A percentile compares a stretch with the other conserved stretches of the same genome.
phyloP scores from a whole-genome alignment of 1,140 invertebrate genomes.

The Drosophila carrolli region DNA sequence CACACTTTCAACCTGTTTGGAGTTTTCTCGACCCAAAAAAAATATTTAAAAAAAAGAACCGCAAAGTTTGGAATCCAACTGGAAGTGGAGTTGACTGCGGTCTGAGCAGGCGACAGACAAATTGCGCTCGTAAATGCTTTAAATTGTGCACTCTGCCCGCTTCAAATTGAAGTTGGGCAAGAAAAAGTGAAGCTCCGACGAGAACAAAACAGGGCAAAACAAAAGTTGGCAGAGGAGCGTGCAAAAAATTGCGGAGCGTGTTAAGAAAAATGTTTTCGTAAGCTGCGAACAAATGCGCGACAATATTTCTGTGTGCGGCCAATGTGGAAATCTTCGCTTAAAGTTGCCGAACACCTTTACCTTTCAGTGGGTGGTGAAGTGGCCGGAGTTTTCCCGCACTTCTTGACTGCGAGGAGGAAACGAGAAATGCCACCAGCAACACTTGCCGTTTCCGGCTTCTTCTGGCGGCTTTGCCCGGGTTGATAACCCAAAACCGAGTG shows the following conservation, averaged over 20 bases:
- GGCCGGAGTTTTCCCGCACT: neutral
- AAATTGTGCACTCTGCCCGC: constrained; percentile 65
- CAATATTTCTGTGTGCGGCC: constrained; percentile 65
- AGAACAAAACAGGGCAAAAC: constrained; percentile 50
- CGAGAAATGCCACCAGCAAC: constrained; percentile 58
- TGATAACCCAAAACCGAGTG: constrained; percentile 74
- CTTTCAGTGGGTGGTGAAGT: constrained; percentile 29
- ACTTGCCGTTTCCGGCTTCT: constrained; percentile 24
- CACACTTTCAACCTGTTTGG: constrained; percentile 32
- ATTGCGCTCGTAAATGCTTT: constrained; percentile 80
- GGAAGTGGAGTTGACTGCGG: constrained; percentile 71
- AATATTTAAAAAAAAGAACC: neutral
- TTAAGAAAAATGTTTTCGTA: constrained; percentile 82
- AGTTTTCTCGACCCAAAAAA: constrained; percentile 7
- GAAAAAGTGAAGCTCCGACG: constrained; percentile 47
- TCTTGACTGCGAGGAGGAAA: constrained; percentile 50
- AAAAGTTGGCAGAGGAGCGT: constrained; percentile 68
- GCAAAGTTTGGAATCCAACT: constrained; percentile 46
- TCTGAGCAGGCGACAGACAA: constrained; percentile 66
- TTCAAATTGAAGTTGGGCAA: constrained; percentile 68
- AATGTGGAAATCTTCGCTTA: constrained; percentile 36
- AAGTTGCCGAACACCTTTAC: constrained; percentile 40
- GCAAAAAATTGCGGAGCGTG: constrained; percentile 78
- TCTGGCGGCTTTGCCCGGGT: constrained; percentile 45
- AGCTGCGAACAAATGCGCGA: constrained; percentile 81